Base-by-base conservation (phyloP, 2,888 invertebrate genomes). In the Prostheceraeus crozeri region DNA sequence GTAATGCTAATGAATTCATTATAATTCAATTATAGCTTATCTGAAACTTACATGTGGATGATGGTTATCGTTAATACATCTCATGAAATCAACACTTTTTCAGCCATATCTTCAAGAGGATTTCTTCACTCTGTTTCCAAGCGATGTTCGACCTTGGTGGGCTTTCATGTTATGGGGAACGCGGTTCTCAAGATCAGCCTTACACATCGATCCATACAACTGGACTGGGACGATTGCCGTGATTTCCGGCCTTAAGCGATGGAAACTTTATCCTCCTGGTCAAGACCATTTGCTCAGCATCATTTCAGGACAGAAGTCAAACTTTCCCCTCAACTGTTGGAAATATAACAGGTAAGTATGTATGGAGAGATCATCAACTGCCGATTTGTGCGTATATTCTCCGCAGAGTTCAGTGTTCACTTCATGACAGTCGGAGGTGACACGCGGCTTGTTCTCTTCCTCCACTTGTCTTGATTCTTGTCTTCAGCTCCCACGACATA, bases 151-250 rank as follows among this genome's bases (percentile, higher is more conserved):
- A 1, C 75, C 75, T 2, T 75, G 74, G 74, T 68, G 72, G 62
- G 69, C 72, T 54, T 71, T 73, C 71, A 61, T 75, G 56, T 63
- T 74, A 48, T 75, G 75, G 75, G 75, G 75, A n/a, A 70, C 72
- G 1, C 65, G 67, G 6, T 64, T 67, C 64, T 74, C 74, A 1
- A 64, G 73, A 19, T 74, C 74, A 10, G 59, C 67, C 1, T 67
- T 74, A 1, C 75, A 75, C 61, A 72, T 75, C 58, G 75, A 75
- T 62, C 75, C 75, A 1, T 75, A 75, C 65, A 75, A 75, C 68
- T 75, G 75, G 75, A 75, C 75, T 4, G 75, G 73, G 1, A 71
- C 73, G 10, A 74, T 72, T 65, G 72, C 73, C 35, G 73, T 75
- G 6, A 62, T 75, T 25, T 67, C 64, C 61, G 75, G 75, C 1